Conservation (phyloP, 1,140 invertebrate species). For the Drosophila tsacasi region DNA sequence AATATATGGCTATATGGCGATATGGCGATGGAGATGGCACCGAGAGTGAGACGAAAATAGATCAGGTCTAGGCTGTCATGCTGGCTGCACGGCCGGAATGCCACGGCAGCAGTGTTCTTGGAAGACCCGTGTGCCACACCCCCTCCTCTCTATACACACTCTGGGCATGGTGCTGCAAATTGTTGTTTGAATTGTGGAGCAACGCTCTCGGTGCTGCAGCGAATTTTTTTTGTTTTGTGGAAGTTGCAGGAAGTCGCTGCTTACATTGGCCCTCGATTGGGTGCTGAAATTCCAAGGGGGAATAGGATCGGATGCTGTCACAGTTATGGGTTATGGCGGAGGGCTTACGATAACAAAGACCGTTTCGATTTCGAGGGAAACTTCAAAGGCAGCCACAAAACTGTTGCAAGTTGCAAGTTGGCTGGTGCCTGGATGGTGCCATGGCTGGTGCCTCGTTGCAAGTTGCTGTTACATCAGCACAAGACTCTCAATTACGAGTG, state of each 20-base stretch:
- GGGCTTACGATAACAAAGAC: constrained; percentile 65
- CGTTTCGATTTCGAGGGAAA: constrained; percentile 55
- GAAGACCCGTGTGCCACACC: constrained; percentile 32
- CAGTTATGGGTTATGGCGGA: constrained; percentile 41
- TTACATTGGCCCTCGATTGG: constrained; percentile 67
- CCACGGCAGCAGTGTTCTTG: constrained; percentile 60
- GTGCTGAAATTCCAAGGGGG: constrained; percentile 69
- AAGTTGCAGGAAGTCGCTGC: constrained; percentile 65
- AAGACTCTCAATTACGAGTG: constrained; percentile 76
- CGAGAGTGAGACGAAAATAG: constrained; percentile 70
- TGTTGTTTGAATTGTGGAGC: constrained; percentile 58
- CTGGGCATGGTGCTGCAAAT: constrained; percentile 47
- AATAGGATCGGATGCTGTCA: constrained; percentile 41
- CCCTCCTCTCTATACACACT: not conserved
- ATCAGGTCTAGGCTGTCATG: constrained; percentile 84
- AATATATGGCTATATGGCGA: constrained; percentile 4
- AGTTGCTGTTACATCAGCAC: constrained; percentile 71
- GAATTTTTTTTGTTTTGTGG: constrained; percentile 28
- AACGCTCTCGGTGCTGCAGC: constrained; percentile 25
- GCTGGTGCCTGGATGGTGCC: not conserved
- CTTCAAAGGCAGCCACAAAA: constrained; percentile 55
- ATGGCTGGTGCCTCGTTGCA: constrained; percentile 29
- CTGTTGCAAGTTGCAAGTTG: constrained; percentile 38
- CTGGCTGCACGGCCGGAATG: constrained; percentile 78
- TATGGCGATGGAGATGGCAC: constrained; percentile 21